These are phyloP conservation scores for Amazonetta brasiliensis DNA, from an alignment of 2,797 vertebrate genomes.

Conservation along the genomic window DNA sequence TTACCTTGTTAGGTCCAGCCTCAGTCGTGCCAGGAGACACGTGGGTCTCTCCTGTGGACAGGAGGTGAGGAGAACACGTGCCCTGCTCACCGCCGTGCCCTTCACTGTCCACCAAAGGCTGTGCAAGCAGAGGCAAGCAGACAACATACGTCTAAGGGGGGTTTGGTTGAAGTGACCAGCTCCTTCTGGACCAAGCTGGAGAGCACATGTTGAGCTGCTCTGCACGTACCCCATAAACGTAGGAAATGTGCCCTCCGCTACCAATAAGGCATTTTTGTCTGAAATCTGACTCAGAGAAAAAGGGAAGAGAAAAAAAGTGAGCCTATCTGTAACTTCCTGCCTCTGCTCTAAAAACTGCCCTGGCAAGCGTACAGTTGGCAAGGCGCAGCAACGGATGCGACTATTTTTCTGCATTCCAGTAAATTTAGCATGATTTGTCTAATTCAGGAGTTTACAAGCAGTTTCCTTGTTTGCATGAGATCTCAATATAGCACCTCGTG, in stretches of 20 bases:
- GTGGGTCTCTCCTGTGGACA: background rate
- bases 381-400: background rate
- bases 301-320: background rate
- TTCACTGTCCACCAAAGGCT: background rate
- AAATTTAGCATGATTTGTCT: constrained; percentile 7
- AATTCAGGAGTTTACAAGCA: constrained; percentile 30
- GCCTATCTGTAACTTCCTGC: background rate
- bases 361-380: constrained; percentile 44
- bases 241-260: background rate
- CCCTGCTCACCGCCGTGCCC: background rate
- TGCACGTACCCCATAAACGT: background rate
- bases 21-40: background rate
- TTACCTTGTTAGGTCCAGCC: background rate
- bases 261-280: background rate
- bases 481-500: background rate
- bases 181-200: background rate
- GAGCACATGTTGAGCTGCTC: background rate
- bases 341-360: constrained; percentile 12
- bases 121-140: background rate
- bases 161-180: background rate
- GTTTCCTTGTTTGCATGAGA: background rate
- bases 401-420: background rate
- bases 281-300: background rate
- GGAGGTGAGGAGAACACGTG: background rate
- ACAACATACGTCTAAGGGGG: rapidly evolving